Percentiles rank a stretch among this genome's conserved stretches.
Conservation (phyloP, 2,113 vertebrate species). For the Lanius collurio region DNA sequence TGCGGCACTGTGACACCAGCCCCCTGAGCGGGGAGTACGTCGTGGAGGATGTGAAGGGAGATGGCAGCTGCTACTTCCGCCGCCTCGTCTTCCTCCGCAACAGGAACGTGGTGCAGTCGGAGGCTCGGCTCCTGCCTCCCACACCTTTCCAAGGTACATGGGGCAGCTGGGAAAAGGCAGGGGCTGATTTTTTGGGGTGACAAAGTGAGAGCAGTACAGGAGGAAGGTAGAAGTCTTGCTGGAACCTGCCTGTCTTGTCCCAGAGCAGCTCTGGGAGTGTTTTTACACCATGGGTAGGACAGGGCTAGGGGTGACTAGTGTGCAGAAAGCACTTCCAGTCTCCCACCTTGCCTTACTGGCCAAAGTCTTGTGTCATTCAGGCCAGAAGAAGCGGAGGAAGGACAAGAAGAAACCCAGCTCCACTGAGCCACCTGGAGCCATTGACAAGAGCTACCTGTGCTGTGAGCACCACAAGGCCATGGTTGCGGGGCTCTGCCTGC, state of each 20-base stretch:
- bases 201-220: not conserved
- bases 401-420: slow-evolving; percentile 76
- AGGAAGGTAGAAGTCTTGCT: not conserved
- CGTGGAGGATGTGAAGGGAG: slow-evolving; percentile 91
- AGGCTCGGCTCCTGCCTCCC: slow-evolving; percentile 78
- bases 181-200: not conserved
- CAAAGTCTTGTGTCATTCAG: not conserved
- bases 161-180: not conserved
- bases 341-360: not conserved
- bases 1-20: slow-evolving; percentile 80
- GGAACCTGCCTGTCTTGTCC: not conserved
- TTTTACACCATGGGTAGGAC: not conserved
- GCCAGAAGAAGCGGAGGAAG: slow-evolving; percentile 87
- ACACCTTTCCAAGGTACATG: slow-evolving; percentile 51
- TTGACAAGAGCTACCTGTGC: slow-evolving; percentile 91
- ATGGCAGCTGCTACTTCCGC: slow-evolving; percentile 82
- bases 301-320: not conserved
- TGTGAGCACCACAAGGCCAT: slow-evolving; percentile 94
- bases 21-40: slow-evolving; percentile 87
- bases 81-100: slow-evolving; percentile 91
- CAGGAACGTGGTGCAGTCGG: slow-evolving; percentile 90
- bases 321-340: not conserved
- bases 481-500: slow-evolving; percentile 86
- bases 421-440: not conserved
- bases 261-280: not conserved